Conservation (phyloP, 1,140 invertebrate genomes). For the Cherax destructor region DNA sequence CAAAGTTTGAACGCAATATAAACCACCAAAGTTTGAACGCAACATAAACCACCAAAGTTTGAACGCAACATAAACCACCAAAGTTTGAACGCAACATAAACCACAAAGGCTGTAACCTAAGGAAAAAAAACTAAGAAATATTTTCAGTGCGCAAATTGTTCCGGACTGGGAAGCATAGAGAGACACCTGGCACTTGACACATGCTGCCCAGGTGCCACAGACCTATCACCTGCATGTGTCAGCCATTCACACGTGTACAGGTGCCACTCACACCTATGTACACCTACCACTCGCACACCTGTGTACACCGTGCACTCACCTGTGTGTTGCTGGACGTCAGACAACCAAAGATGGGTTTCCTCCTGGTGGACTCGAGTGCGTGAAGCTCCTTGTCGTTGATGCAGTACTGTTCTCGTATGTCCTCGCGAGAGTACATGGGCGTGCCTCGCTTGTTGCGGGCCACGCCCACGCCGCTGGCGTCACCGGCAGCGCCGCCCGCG, state of each 20-base stretch:
- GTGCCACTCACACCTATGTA: neutral
- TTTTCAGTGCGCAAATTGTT: too few species aligned
- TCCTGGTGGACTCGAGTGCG: slow-evolving; percentile 81
- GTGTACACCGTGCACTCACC: slow-evolving; percentile 31
- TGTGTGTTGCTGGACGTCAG: slow-evolving; percentile 65
- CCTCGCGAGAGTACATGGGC: slow-evolving; percentile 91
- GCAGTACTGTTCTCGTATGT: slow-evolving; percentile 93
- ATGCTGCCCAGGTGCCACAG: neutral
- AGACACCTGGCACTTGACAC: too few species aligned
- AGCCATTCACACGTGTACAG: too few species aligned
- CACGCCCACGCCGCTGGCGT: slow-evolving; percentile 62
- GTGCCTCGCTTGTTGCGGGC: slow-evolving; percentile 74
- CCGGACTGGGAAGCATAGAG: too few species aligned
- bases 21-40: too few species aligned
- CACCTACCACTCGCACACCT: neutral
- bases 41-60: too few species aligned
- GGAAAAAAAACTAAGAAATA: too few species aligned
- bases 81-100: too few species aligned
- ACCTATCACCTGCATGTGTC: too few species aligned
- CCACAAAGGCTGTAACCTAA: too few species aligned
- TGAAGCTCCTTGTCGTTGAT: slow-evolving; percentile 92
- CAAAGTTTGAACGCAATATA: too few species aligned
- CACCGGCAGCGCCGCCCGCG: slow-evolving; percentile 45
- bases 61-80: too few species aligned
- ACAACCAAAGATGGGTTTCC: slow-evolving; percentile 70